phyloP scores from a whole-genome alignment of 2,888 invertebrate genomes.

The Neoaliturus tenellus region DNA sequence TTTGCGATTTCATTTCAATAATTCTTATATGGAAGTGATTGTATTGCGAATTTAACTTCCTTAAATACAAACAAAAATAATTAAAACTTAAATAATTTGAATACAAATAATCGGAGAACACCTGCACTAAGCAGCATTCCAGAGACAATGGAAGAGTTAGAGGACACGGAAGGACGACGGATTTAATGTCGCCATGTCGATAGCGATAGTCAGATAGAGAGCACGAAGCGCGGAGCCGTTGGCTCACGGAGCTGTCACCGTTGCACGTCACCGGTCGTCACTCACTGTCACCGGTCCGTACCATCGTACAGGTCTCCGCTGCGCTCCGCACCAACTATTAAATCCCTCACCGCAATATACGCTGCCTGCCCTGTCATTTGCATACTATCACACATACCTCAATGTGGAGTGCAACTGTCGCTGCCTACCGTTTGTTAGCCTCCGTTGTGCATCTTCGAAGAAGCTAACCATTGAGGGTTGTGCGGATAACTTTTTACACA shows the following conservation, averaged over 20 bases:
- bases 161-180: not conserved
- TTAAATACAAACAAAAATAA: not conserved
- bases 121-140: not conserved
- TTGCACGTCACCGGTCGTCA: not conserved
- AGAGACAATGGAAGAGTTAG: not conserved
- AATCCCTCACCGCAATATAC: not conserved
- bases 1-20: not conserved
- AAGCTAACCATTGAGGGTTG: too few relatives aligned
- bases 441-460: too few relatives aligned
- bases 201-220: not conserved
- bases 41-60: too few relatives aligned
- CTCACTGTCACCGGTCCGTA: conserved; percentile 5
- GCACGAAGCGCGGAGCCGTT: not conserved
- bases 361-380: not conserved
- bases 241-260: not conserved
- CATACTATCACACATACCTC: not conserved
- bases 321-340: not conserved
- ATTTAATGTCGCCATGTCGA: not conserved
- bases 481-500: too few relatives aligned
- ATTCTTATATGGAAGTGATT: not conserved
- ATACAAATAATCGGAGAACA: not conserved
- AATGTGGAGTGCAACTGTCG: not conserved
- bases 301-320: conserved; percentile 23
- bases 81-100: not conserved
- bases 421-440: too few relatives aligned